Base-by-base conservation (phyloP, 2,797 vertebrate genomes). In the Pteropus rufus region DNA sequence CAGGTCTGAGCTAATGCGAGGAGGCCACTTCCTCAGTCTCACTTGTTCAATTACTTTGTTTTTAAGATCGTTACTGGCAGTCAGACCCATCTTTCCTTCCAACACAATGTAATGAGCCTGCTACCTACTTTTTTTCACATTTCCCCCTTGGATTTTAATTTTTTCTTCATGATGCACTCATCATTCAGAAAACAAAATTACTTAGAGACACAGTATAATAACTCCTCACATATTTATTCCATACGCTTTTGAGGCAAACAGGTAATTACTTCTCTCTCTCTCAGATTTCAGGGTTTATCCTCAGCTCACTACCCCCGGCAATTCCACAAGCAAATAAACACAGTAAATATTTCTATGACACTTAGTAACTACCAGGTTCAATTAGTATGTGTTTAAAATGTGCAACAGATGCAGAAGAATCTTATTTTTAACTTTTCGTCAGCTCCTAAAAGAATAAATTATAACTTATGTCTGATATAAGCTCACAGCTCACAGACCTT, bases 61-160 rank as follows among this genome's bases (percentile, higher is more conserved):
- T 41, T 39, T n/a, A 21, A 72, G 31, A 24, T 54, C 84, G 70
- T 56, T 84, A 31, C 46, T 39, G n/a, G 44, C 23, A 24, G 39
- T 44, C 56, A 56, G 52, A 56, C 18, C 15, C 46, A 62, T 56
- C 52, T 88, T 77, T 69, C 65, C 62, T 94, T 52, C 62, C 15
- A 77, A 85, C 10, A 65, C 3, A 60, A 69, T 10, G 6, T 15
- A 76, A 26, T 54, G 11, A 79, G 36, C 18, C 72, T 69, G 69
- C 41, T 83, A n/a, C 26, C 86, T 7, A 31, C 3, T 49, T 93
- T 81, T 72, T 62, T 75, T 94, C 83, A 79, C 80, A 16, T 72
- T 72, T 91, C n/a, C 36, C 54, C 18, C 14, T 92, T 94, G 60
- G 29, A 77, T 91, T 93, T 96, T 89, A 93, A 73, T 64, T 93